Evolutionary conservation across 2,888 invertebrate genomes (phyloP).

Genomic region (Clunio marinus): DNA sequence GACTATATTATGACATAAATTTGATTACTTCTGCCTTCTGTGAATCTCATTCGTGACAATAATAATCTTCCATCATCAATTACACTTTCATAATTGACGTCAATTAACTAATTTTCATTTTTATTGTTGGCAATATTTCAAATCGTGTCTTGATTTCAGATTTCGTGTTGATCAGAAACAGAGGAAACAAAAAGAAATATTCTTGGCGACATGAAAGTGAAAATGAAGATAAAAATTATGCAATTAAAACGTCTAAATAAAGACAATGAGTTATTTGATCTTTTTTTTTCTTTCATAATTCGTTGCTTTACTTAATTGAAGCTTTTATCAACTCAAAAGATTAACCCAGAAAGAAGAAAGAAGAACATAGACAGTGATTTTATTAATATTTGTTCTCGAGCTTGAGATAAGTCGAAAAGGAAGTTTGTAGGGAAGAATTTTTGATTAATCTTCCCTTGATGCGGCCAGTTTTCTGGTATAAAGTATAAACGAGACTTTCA

Average conservation of each 20-base stretch:
- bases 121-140: constrained; percentile 31
- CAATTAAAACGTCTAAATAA: too few species aligned
- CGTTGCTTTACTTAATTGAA: too few species aligned
- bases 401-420: neutral
- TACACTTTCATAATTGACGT: constrained; percentile 30
- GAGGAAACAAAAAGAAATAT: neutral
- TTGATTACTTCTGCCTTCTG: neutral
- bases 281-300: too few species aligned
- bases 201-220: neutral
- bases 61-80: constrained; percentile 32
- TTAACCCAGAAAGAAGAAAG: too few species aligned
- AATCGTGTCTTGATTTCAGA: too few species aligned
- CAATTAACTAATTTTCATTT: constrained; percentile 34
- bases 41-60: constrained; percentile 16
- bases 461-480: too few species aligned
- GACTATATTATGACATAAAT: neutral
- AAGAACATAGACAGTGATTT: too few species aligned
- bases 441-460: neutral
- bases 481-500: neutral
- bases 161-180: too few species aligned
- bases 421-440: neutral
- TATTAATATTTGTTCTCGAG: neutral
- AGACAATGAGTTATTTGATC: too few species aligned
- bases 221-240: too few species aligned
- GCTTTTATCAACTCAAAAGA: neutral